These are phyloP conservation scores for Neodiprion virginianus DNA, from an alignment of 1,140 invertebrate species.

Conservation along the genomic window DNA sequence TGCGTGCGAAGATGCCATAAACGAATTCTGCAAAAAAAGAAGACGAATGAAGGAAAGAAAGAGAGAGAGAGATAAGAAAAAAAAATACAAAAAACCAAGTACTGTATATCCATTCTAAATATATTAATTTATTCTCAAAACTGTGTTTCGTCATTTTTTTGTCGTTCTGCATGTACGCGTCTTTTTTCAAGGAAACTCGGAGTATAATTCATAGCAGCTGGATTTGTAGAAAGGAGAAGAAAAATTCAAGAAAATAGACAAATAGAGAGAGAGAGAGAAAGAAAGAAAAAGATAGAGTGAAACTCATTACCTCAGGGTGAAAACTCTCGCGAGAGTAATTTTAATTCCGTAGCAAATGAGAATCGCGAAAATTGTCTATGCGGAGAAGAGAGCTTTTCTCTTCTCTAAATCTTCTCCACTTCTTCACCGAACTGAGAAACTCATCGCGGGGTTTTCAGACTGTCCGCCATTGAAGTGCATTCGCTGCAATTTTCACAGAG, in stretches of 20 bases:
- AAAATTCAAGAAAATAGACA: constrained; percentile 9
- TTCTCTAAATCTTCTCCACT: no score
- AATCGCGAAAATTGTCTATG: no score
- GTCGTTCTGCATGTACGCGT: background rate
- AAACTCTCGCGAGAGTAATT: no score
- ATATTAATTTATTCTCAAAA: constrained; percentile 65
- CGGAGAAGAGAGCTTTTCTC: no score
- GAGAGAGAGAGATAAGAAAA: constrained; percentile 16
- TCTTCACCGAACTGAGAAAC: no score
- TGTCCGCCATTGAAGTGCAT: no score
- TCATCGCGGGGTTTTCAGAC: no score
- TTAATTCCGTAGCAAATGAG: no score
- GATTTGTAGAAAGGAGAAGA: constrained; percentile 16
- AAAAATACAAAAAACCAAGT: constrained; percentile 42
- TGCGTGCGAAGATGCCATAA: background rate
- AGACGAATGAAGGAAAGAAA: constrained; percentile 21
- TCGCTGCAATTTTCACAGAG: no score
- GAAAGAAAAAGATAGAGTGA: background rate
- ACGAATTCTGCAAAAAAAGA: background rate
- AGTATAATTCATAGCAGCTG: constrained; percentile 20
- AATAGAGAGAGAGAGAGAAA: background rate
- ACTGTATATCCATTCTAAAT: constrained; percentile 62
- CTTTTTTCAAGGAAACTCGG: constrained; percentile 15
- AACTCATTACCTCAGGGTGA: no score
- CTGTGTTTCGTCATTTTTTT: background rate